Evolutionary conservation across 2,113 vertebrate species (phyloP).

Genomic region (Cathartes aura): DNA sequence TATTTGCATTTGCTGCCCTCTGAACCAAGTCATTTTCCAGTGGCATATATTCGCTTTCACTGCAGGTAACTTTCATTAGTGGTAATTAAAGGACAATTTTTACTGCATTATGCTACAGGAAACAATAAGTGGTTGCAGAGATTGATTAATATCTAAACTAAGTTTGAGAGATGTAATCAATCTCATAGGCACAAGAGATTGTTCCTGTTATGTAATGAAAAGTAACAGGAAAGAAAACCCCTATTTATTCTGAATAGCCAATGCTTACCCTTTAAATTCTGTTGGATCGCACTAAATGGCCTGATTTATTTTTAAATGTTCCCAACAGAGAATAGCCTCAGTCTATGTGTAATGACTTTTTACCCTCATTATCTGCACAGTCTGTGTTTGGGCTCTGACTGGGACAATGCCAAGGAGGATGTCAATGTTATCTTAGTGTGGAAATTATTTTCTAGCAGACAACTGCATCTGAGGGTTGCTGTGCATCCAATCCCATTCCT

Average conservation of each 20-base stretch:
- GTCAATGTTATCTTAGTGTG: conserved; percentile 7
- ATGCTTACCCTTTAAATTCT: neutral
- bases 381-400: neutral
- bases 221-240: neutral
- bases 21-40: conserved; percentile 11
- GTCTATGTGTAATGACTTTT: conserved; percentile 37
- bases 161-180: conserved; percentile 15
- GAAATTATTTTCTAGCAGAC: neutral
- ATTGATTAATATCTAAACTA: conserved; percentile 47
- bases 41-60: neutral
- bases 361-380: conserved; percentile 20
- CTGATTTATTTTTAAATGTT: conserved; percentile 41
- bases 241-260: neutral
- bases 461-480: neutral
- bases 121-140: conserved; percentile 36
- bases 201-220: conserved; percentile 11
- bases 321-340: neutral
- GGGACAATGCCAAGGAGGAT: neutral
- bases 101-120: conserved; percentile 31
- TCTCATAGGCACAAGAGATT: conserved; percentile 8
- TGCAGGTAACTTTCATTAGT: conserved; percentile 43
- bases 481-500: neutral
- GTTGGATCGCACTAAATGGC: neutral
- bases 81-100: conserved; percentile 57
- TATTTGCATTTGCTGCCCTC: conserved; percentile 32